Percentiles rank a stretch among this genome's conserved stretches.
Conservation (phyloP, 1,140 invertebrate species). For the Papilio xuthus region DNA sequence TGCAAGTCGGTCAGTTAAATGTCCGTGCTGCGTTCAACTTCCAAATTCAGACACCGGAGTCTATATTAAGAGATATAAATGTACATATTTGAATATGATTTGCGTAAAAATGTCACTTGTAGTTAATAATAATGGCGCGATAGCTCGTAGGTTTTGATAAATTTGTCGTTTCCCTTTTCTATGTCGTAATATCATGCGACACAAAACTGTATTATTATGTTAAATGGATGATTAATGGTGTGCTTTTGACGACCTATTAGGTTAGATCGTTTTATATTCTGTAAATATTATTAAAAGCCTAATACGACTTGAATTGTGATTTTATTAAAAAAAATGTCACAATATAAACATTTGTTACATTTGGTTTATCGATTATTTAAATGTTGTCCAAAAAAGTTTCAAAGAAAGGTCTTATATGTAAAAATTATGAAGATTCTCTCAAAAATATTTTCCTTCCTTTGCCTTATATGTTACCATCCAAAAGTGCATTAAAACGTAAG, state of each 20-base stretch:
- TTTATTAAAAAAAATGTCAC: background rate
- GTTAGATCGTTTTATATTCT: background rate
- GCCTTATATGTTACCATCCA: background rate
- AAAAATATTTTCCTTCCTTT: background rate
- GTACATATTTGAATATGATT: constrained; percentile 61
- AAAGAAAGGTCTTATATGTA: background rate
- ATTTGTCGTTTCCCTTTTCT: constrained; percentile 35
- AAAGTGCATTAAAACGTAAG: constrained; percentile 19
- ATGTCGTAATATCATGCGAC: background rate
- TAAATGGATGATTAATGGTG: constrained; percentile 27
- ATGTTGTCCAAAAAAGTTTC: background rate
- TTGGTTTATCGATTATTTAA: background rate
- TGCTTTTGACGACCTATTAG: constrained; percentile 9
- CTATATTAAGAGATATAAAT: constrained; percentile 61
- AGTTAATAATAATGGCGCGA: constrained; percentile 34
- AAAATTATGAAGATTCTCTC: background rate
- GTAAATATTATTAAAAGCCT: constrained; percentile 4
- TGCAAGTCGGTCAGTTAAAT: constrained; percentile 24
- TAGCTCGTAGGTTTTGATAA: constrained; percentile 41
- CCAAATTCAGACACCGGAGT: constrained; percentile 42
- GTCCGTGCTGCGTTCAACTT: constrained; percentile 21
- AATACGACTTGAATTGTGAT: background rate
- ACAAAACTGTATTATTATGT: constrained; percentile 23
- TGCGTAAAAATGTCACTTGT: constrained; percentile 63
- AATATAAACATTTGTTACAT: too few species aligned